Evolutionary conservation across 2,113 vertebrate genomes (phyloP).

Genomic region (Herpailurus yagouaroundi): DNA sequence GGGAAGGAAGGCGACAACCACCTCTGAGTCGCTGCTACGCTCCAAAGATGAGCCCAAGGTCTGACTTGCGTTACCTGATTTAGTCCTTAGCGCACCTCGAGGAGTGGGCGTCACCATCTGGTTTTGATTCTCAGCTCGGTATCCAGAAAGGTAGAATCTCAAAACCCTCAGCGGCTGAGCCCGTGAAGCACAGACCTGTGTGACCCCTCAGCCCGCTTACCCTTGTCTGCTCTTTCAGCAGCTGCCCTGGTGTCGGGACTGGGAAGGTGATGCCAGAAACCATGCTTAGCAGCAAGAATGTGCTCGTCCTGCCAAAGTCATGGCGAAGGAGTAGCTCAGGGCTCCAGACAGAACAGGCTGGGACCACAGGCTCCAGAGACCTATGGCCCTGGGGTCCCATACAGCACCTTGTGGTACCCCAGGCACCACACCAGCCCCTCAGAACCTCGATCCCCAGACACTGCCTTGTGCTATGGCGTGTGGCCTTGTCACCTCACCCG

Average conservation of each 20-base stretch:
- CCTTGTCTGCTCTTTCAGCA: too few relatives aligned
- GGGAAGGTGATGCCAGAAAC: not conserved
- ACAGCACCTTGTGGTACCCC: not conserved
- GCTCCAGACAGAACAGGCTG: not conserved
- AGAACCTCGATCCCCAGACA: not conserved
- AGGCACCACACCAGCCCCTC: not conserved
- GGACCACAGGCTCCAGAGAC: not conserved
- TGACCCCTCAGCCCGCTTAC: not conserved
- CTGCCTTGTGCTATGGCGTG: not conserved
- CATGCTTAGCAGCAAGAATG: not conserved
- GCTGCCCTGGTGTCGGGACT: not conserved
- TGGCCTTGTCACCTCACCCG: not conserved
- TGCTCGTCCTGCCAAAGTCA: not conserved
- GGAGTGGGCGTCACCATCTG: rapidly evolving
- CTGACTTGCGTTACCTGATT: rapidly evolving
- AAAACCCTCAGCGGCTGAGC: not conserved
- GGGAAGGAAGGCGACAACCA: rapidly evolving
- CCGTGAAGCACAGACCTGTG: not conserved
- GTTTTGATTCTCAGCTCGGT: not conserved
- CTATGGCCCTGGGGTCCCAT: not conserved
- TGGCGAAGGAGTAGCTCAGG: not conserved
- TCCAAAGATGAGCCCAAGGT: not conserved
- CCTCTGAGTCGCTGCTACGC: rapidly evolving
- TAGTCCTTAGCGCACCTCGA: not conserved
- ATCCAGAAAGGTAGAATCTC: not conserved